Conservation (phyloP, 2,113 vertebrate genomes). For the Mionectes macconnelli region DNA sequence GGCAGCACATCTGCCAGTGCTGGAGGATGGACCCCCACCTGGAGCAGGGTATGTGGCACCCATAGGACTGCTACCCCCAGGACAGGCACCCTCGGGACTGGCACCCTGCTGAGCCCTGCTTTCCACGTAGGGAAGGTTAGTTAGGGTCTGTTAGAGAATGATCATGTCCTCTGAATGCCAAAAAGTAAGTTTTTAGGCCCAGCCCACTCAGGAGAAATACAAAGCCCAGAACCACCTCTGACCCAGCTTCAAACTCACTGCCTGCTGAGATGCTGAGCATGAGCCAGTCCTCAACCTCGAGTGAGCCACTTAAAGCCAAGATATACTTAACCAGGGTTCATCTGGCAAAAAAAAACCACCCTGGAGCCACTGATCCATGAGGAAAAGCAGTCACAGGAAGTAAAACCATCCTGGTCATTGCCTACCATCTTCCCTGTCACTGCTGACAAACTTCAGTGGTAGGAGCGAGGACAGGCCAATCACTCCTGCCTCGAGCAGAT, state of each 20-base stretch:
- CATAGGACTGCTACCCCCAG: not conserved
- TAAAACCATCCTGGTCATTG: not conserved
- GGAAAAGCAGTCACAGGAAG: not conserved
- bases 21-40: not conserved
- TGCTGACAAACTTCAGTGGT: no score
- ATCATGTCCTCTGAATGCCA: not conserved
- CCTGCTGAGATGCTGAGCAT: not conserved
- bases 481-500: rapidly evolving
- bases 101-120: rapidly evolving
- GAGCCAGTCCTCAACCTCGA: not conserved
- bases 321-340: not conserved
- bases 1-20: rapidly evolving
- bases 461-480: not conserved
- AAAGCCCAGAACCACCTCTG: not conserved
- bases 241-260: not conserved
- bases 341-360: not conserved
- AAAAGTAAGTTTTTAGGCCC: not conserved
- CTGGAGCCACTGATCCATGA: not conserved
- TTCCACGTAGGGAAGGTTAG: not conserved
- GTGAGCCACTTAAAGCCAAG: not conserved
- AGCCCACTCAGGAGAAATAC: not conserved
- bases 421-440: no score
- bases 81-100: not conserved
- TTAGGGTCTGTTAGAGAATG: not conserved
- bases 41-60: rapidly evolving